These are phyloP conservation scores for Oophaga pumilio DNA, from an alignment of 2,113 vertebrate species.

Conservation along the genomic window DNA sequence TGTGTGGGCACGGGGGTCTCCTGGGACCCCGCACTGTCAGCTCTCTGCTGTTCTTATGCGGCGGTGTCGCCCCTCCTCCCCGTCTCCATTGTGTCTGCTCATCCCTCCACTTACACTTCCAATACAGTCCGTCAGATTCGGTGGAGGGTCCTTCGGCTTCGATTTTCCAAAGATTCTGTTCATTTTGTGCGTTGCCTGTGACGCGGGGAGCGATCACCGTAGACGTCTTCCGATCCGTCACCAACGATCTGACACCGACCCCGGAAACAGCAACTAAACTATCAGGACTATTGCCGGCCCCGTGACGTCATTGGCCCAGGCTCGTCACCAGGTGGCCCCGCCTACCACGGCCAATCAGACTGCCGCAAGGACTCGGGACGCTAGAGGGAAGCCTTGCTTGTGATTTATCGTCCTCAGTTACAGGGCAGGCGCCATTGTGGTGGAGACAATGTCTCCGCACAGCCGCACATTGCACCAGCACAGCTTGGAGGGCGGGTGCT, in stretches of 20 bases:
- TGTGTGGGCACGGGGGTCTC: too few species aligned
- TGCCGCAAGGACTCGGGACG: background rate
- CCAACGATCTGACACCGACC: constrained; percentile 14
- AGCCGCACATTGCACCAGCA: too few species aligned
- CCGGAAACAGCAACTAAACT: constrained; percentile 58
- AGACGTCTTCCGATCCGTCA: background rate
- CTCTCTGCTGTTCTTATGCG: too few species aligned
- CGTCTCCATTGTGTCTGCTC: background rate
- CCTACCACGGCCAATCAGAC: background rate
- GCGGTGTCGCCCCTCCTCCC: background rate
- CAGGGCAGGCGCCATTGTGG: background rate
- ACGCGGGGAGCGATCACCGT: constrained; percentile 45
- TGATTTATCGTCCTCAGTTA: background rate
- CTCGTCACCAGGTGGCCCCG: background rate
- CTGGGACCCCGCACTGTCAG: too few species aligned
- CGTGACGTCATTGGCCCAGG: constrained; percentile 43
- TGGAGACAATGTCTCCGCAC: background rate
- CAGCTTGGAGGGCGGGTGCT: too few species aligned
- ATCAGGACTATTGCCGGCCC: background rate
- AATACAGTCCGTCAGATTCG: constrained; percentile 95
- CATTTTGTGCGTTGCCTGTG: constrained; percentile 68
- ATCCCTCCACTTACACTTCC: constrained; percentile 78
- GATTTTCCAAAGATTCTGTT: constrained; percentile 91
- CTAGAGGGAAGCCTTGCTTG: background rate
- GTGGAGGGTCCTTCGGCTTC: constrained; percentile 87